phyloP scores from a whole-genome alignment of 2,888 invertebrate species.

The Vandiemenella viatica region DNA sequence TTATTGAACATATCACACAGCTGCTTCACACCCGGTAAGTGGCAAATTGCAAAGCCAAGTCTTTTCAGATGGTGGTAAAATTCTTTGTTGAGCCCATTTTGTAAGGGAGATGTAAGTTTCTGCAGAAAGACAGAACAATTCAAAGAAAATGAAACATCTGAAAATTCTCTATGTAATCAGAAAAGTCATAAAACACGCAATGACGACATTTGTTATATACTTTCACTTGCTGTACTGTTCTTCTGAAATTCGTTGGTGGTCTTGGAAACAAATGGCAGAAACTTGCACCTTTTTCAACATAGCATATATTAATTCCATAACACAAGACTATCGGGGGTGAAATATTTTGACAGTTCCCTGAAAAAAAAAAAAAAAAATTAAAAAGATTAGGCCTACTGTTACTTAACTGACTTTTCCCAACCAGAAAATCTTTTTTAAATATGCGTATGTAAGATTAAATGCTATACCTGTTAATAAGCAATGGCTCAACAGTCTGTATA shows the following conservation, averaged over 20 bases:
- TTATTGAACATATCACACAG: conserved; percentile 23
- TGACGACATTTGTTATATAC: conserved; percentile 15
- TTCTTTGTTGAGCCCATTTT: background rate
- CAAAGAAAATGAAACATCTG: background rate
- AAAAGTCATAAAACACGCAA: too few relatives aligned
- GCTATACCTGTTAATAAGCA: conserved; percentile 20
- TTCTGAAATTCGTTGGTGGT: conserved; percentile 16
- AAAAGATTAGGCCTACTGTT: too few relatives aligned
- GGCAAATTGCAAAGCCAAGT: conserved; percentile 19
- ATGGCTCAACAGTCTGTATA: conserved; percentile 20
- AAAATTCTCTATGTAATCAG: background rate
- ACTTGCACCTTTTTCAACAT: conserved; percentile 19
- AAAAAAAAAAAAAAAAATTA: too few relatives aligned
- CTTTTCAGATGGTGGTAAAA: background rate
- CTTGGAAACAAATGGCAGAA: conserved; percentile 25
- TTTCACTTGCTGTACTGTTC: conserved; percentile 15
- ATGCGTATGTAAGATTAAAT: too few relatives aligned
- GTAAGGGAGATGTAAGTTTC: background rate
- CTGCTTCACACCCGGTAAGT: conserved; percentile 21
- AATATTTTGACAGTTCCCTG: conserved; percentile 18
- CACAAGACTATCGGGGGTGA: conserved; percentile 25
- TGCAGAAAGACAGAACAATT: conserved; percentile 1
- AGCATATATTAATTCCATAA: conserved; percentile 22
- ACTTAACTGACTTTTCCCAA: too few relatives aligned
- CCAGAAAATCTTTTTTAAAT: too few relatives aligned